Percentiles rank a stretch among this genome's conserved stretches.
phyloP scores from a whole-genome alignment of 2,888 invertebrate species.

The Leucophora obtusa region DNA sequence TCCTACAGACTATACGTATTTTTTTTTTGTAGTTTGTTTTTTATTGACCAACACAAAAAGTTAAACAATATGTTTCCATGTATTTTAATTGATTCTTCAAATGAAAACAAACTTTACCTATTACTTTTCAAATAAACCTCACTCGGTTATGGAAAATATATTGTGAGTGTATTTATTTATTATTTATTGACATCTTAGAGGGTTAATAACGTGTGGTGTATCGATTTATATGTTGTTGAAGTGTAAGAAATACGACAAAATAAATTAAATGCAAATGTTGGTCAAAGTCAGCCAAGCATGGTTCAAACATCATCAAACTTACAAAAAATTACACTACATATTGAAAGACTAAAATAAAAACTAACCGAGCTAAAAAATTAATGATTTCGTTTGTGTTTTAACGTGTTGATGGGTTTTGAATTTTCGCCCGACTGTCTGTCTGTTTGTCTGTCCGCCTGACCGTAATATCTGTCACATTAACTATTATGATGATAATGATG shows the following conservation, averaged over 20 bases:
- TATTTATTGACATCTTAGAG: background rate
- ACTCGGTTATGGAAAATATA: too few species aligned
- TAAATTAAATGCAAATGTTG: constrained; percentile 66
- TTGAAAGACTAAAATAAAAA: background rate
- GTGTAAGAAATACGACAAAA: constrained; percentile 32
- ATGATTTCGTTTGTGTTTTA: constrained; percentile 19
- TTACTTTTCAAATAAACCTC: too few species aligned
- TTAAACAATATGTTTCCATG: too few species aligned
- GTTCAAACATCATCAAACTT: constrained; percentile 19
- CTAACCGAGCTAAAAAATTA: constrained; percentile 13
- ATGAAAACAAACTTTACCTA: too few species aligned
- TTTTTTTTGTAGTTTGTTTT: too few species aligned
- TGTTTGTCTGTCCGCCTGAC: background rate
- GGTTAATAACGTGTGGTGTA: background rate
- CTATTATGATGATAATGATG: constrained; percentile 15
- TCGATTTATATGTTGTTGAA: background rate
- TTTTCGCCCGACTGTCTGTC: background rate
- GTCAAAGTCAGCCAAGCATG: constrained; percentile 65
- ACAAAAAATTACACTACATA: constrained; percentile 6
- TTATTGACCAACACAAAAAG: too few species aligned
- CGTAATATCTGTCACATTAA: constrained; percentile 25
- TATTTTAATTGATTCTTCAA: too few species aligned
- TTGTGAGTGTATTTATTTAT: too few species aligned
- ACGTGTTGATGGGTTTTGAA: background rate
- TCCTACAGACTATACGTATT: too few species aligned